Base-by-base conservation (phyloP, 2,797 vertebrate genomes). In the Paedocypris micromegethes region DNA sequence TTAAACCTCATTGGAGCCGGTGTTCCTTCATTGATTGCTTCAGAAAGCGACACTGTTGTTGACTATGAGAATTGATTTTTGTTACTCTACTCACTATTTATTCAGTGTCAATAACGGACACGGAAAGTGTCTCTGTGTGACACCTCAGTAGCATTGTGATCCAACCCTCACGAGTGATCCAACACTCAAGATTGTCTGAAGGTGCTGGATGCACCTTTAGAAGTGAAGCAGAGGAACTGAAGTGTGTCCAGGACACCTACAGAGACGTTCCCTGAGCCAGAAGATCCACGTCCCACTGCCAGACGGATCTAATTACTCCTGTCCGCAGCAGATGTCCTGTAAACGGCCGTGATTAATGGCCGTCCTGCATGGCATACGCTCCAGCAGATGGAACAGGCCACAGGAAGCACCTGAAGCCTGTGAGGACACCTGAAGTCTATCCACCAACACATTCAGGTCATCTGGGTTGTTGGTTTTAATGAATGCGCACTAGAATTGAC, bases 1-100 rank as follows among this genome's bases (percentile, higher is more conserved):
- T 86, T 91, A 95, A 93, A 88, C 68, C 23, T 23, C 23, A 23
- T 23, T 23, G 23, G 23, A 23, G 23, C 23, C 23, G 23, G 23
- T 23, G 23, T 23, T 23, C 23, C 23, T 23, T 23, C 23, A 23
- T 23, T 23, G 23, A 23, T 23, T 23, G 23, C 23, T 23, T 23
- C 23, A 23, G 23, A 23, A 23, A 23, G 23, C 23, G 23, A 23
- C 23, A 23, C 23, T 23, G 23, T 23, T 23, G 23, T 23, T 23
- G 23, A 23, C 23, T 23, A 23, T 23, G 23, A 23, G 23, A 23
- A 23, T 23, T 23, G 23, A 23, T 23, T 23, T 23, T 23, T 23
- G 23, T 23, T 23, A 23, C 23, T 23, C 23, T 23, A 23, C 23
- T 23, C 23, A 1, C 23, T 23, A 23, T 23, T 23, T 23, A 23